Evolutionary conservation across 2,113 vertebrate genomes (phyloP).

Genomic region (Toxotes jaculatrix): DNA sequence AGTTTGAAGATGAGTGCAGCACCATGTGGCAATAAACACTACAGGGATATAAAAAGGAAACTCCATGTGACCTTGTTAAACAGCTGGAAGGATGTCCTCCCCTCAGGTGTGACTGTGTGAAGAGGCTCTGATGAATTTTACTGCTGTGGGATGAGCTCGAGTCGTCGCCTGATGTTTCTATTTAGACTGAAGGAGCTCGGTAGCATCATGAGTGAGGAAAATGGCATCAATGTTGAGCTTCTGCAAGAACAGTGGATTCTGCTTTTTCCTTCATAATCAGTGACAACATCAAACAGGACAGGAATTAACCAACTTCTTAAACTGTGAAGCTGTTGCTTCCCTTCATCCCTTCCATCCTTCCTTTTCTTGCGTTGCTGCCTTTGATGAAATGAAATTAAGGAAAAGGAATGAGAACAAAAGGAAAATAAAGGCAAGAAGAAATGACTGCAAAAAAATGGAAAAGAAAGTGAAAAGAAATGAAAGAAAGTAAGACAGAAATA

Average conservation of each 20-base stretch:
- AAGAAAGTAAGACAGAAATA: neutral
- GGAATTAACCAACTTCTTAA: no score
- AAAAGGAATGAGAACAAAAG: neutral
- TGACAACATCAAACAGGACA: no score
- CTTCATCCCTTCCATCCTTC: neutral
- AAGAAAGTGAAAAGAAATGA: neutral
- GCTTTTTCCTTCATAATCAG: no score
- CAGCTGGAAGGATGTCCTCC: neutral
- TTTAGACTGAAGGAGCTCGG: neutral
- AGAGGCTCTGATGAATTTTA: neutral
- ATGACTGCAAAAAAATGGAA: neutral
- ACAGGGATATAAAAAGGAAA: neutral
- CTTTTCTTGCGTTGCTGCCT: no score
- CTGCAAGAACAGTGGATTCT: no score
- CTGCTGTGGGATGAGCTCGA: slow-evolving; percentile 2
- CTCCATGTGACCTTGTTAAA: neutral
- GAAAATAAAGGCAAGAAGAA: neutral
- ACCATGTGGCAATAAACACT: neutral
- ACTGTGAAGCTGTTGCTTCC: no score
- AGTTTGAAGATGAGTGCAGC: neutral
- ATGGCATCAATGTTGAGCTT: no score
- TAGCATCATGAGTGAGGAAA: no score
- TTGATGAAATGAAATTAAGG: neutral
- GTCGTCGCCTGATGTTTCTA: neutral
- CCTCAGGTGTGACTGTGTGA: slow-evolving; percentile 10